These are phyloP conservation scores for Toxotes jaculatrix DNA, from an alignment of 2,113 vertebrate genomes.

Conservation along the genomic window DNA sequence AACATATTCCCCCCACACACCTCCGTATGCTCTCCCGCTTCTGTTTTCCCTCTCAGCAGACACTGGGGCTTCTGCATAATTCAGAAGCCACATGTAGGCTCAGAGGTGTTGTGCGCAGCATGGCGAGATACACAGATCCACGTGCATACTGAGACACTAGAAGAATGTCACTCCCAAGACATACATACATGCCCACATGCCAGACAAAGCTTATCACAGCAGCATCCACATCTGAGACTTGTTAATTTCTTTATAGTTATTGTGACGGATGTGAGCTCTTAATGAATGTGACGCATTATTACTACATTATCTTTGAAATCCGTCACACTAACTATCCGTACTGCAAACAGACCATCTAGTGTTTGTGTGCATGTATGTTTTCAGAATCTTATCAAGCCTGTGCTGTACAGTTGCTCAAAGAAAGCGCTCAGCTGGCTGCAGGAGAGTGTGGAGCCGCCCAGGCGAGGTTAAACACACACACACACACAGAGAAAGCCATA, in stretches of 20 bases:
- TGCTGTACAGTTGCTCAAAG: slow-evolving; percentile 7
- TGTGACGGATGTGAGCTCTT: slow-evolving; percentile 18
- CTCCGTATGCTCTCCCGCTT: slow-evolving; percentile 35
- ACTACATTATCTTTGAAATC: background rate
- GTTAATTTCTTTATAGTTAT: background rate
- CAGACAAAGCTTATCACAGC: slow-evolving; percentile 2
- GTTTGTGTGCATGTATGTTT: slow-evolving; percentile 15
- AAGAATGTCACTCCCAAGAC: slow-evolving; percentile 26
- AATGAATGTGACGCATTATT: slow-evolving; percentile 17
- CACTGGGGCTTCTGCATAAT: slow-evolving; percentile 74
- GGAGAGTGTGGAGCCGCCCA: slow-evolving; percentile 19
- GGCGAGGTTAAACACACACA: slow-evolving; percentile 23
- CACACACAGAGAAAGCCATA: background rate
- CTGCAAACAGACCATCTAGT: slow-evolving; percentile 1
- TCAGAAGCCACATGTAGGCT: slow-evolving; percentile 72
- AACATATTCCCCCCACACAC: slow-evolving; percentile 24
- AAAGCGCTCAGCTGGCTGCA: slow-evolving; percentile 10
- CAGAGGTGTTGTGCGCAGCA: slow-evolving; percentile 55
- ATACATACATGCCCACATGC: background rate
- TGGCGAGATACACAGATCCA: slow-evolving; percentile 40
- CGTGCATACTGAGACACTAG: slow-evolving; percentile 11
- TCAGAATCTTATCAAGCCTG: slow-evolving; percentile 7
- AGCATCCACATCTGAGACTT: slow-evolving; percentile 2
- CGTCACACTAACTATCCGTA: background rate
- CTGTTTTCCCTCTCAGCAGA: slow-evolving; percentile 51